phyloP scores from a whole-genome alignment of 2,888 invertebrate species.

The Xylota segnis region DNA sequence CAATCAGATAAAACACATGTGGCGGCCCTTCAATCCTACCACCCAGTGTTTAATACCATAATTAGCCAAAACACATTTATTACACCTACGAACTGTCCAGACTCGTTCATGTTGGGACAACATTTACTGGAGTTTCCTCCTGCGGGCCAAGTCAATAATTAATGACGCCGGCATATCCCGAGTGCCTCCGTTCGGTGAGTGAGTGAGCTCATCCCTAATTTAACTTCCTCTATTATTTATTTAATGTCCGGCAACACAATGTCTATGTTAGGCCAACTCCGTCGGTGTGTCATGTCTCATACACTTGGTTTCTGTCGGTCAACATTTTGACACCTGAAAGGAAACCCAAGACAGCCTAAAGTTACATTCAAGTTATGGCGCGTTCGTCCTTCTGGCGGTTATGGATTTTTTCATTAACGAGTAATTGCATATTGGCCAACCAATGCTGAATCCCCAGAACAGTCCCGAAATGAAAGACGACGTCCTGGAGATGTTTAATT shows the following conservation, averaged over 20 bases:
- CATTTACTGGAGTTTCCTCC: slow-evolving; percentile 18
- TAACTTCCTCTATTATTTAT: slow-evolving; percentile 11
- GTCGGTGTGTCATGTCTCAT: slow-evolving; percentile 14
- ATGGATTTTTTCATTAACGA: slow-evolving; percentile 48
- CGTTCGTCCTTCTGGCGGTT: slow-evolving; percentile 2
- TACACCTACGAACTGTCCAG: slow-evolving; percentile 21
- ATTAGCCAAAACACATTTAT: slow-evolving; percentile 13
- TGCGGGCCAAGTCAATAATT: slow-evolving; percentile 16
- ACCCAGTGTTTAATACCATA: slow-evolving; percentile 1
- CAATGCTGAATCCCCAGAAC: background rate
- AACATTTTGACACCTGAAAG: slow-evolving; percentile 36
- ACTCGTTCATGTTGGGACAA: slow-evolving; percentile 1
- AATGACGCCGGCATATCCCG: background rate
- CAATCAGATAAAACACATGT: background rate
- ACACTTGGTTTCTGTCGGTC: background rate
- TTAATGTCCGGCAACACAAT: slow-evolving; percentile 1
- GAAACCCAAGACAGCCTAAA: background rate
- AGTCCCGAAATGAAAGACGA: slow-evolving; percentile 1
- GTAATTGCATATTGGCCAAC: slow-evolving; percentile 36
- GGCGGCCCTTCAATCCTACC: background rate
- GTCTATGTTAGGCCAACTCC: background rate
- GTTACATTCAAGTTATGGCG: background rate
- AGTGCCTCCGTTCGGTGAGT: background rate
- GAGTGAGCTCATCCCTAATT: slow-evolving; percentile 2
- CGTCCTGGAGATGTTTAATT: background rate